These are phyloP conservation scores for Epistrophe eligans DNA, from an alignment of 2,888 invertebrate genomes.

Conservation along the genomic window DNA sequence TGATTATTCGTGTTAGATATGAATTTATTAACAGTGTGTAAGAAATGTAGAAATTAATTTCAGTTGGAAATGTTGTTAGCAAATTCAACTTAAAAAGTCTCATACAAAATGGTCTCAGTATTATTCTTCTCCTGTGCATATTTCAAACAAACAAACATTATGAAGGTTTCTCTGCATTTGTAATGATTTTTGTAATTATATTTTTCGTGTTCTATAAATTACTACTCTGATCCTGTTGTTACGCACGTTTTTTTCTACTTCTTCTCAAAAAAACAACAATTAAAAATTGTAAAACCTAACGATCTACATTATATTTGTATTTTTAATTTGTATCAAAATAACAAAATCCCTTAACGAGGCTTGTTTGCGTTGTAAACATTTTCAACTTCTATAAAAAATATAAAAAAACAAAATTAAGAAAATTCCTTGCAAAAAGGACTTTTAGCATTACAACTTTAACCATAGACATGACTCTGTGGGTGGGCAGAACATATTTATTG, in stretches of 20 bases:
- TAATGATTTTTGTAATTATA: constrained; percentile 21
- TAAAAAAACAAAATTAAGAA: neutral
- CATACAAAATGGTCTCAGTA: too few relatives aligned
- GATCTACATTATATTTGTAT: constrained; percentile 15
- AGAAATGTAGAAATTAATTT: too few relatives aligned
- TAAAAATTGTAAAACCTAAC: constrained; percentile 16
- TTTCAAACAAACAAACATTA: neutral
- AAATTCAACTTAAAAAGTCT: too few relatives aligned
- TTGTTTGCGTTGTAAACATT: constrained; percentile 10
- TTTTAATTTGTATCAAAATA: constrained; percentile 4
- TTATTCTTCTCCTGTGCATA: neutral
- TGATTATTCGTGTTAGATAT: too few relatives aligned
- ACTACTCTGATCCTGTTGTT: neutral
- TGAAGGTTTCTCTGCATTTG: neutral
- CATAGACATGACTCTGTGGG: constrained; percentile 67
- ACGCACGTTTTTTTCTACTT: neutral
- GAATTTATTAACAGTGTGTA: too few relatives aligned
- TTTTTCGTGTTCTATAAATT: constrained; percentile 10
- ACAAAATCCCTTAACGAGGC: constrained; percentile 6
- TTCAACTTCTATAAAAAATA: neutral
- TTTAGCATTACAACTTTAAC: constrained; percentile 28
- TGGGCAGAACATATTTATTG: constrained; percentile 73
- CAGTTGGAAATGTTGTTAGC: too few relatives aligned
- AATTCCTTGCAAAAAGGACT: constrained; percentile 26
- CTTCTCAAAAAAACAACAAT: neutral